These are phyloP conservation scores for Neotragus pygmaeus DNA, from an alignment of 2,113 vertebrate species.

Conservation along the genomic window DNA sequence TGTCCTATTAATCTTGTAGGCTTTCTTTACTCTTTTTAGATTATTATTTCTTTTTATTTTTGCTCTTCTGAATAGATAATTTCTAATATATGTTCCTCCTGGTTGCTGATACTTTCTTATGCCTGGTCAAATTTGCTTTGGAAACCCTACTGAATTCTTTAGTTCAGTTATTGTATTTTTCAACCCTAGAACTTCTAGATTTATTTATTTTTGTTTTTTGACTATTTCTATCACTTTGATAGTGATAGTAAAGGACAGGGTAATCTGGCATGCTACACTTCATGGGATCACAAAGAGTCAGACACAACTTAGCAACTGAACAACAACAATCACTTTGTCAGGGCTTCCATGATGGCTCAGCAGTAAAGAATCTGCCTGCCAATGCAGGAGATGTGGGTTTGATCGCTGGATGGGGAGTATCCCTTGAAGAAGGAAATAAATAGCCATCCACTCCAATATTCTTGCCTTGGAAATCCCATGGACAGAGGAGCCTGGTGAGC, in stretches of 20 bases:
- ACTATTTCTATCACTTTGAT: not conserved
- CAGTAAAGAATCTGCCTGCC: not conserved
- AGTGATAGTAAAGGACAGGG: not conserved
- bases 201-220: not conserved
- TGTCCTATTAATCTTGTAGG: not conserved
- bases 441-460: not conserved
- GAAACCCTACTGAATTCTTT: not conserved
- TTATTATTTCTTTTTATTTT: not conserved
- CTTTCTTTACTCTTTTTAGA: not conserved
- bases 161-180: not conserved
- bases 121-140: not conserved
- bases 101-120: not conserved
- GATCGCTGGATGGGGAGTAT: not conserved
- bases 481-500: not conserved
- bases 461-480: not conserved
- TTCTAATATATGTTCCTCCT: not conserved
- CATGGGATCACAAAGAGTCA: not conserved
- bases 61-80: not conserved
- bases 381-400: not conserved
- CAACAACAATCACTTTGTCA: not conserved
- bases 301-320: not conserved
- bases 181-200: not conserved
- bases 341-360: not conserved
- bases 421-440: not conserved
- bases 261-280: not conserved